A percentile compares a stretch with the other conserved stretches of the same genome.
phyloP scores from a whole-genome alignment of 2,888 invertebrate genomes.

The Lasioglossum leucozonium region DNA sequence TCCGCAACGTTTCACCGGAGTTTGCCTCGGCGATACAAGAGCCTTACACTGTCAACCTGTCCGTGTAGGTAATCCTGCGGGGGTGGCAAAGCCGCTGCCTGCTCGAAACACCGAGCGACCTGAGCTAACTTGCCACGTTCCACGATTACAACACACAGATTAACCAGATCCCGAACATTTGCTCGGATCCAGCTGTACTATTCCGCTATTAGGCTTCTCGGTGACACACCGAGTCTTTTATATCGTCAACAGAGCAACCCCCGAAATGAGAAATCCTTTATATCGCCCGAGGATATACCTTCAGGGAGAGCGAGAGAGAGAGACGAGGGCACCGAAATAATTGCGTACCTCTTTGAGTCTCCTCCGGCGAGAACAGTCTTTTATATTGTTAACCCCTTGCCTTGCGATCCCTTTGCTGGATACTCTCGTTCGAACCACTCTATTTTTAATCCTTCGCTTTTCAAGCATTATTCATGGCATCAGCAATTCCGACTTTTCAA shows the following conservation, averaged over 20 bases:
- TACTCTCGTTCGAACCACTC: neutral
- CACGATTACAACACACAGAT: conserved; percentile 6
- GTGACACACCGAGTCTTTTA: neutral
- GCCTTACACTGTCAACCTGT: conserved; percentile 3
- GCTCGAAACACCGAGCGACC: neutral
- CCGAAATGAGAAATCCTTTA: neutral
- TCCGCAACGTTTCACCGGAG: neutral
- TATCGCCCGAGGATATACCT: neutral
- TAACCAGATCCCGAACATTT: neutral
- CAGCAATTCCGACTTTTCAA: neutral
- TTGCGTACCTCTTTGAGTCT: neutral
- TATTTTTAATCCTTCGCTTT: neutral
- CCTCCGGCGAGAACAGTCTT: neutral
- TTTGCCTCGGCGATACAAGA: neutral
- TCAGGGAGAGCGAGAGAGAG: neutral
- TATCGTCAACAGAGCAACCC: neutral
- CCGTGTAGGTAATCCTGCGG: conserved; percentile 1
- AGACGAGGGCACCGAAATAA: neutral
- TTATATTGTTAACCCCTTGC: conserved; percentile 4
- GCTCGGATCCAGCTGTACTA: neutral
- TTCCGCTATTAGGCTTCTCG: neutral
- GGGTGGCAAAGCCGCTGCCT: neutral
- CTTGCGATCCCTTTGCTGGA: neutral
- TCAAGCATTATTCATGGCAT: neutral
- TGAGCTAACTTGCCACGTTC: neutral